Evolutionary conservation across 2,797 vertebrate species (phyloP).

Genomic region (Lagocephalus sceleratus): DNA sequence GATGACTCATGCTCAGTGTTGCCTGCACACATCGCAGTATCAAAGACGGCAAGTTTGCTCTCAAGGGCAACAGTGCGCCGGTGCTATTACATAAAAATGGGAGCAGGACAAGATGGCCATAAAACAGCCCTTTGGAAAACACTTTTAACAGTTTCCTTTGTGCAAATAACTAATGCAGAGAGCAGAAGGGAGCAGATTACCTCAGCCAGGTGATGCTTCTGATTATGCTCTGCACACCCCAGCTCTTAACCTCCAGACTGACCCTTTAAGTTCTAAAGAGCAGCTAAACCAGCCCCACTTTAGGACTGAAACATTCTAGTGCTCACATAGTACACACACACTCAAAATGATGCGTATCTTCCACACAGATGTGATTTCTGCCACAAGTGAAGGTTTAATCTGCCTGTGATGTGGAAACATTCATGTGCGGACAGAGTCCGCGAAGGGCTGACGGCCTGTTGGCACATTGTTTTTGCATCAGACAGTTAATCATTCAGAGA

Average conservation of each 20-base stretch:
- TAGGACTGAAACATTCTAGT: too few relatives aligned
- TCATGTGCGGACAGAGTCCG: too few relatives aligned
- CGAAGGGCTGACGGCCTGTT: too few relatives aligned
- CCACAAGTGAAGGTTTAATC: too few relatives aligned
- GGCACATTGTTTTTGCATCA: neutral
- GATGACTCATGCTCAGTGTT: slow-evolving; percentile 70
- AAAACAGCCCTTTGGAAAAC: slow-evolving; percentile 49
- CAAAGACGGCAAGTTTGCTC: slow-evolving; percentile 67
- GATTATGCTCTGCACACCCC: neutral
- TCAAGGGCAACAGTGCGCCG: slow-evolving; percentile 64
- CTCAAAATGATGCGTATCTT: too few relatives aligned
- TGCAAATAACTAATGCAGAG: slow-evolving; percentile 39
- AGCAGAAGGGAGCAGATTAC: slow-evolving; percentile 13
- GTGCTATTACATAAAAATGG: slow-evolving; percentile 69
- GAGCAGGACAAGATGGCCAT: slow-evolving; percentile 46
- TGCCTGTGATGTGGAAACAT: too few relatives aligned
- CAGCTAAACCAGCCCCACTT: too few relatives aligned
- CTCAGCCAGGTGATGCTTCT: neutral
- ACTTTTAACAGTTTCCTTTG: slow-evolving; percentile 29
- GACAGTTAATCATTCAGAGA: neutral
- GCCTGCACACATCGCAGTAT: slow-evolving; percentile 67
- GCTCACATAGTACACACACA: neutral
- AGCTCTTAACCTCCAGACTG: too few relatives aligned
- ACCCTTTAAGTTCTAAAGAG: too few relatives aligned
- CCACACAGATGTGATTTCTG: too few relatives aligned